Conservation (phyloP, 2,113 vertebrate genomes). For the Excalfactoria chinensis region DNA sequence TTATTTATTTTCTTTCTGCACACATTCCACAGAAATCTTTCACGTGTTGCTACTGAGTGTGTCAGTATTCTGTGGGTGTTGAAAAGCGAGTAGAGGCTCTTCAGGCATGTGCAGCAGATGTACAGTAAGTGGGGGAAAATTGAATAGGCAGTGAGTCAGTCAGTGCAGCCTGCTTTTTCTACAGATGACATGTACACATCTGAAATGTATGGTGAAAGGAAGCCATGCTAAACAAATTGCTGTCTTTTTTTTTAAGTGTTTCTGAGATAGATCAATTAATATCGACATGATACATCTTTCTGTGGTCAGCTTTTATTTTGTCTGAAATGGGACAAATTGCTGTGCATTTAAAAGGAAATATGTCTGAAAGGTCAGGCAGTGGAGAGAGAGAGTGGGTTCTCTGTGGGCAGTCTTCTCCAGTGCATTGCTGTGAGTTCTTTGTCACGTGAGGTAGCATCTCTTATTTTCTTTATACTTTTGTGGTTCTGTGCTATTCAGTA, state of each 20-base stretch:
- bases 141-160: constrained; percentile 28
- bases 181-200: background rate
- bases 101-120: constrained; percentile 16
- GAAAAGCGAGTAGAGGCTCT: background rate
- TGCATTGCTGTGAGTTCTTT: background rate
- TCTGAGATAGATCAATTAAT: background rate
- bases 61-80: constrained; percentile 15
- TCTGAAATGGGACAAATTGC: background rate
- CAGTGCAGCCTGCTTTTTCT: constrained; percentile 21
- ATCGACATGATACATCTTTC: background rate
- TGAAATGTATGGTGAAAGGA: background rate
- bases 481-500: rapidly evolving
- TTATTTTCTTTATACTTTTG: background rate
- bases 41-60: background rate
- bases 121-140: background rate
- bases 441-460: background rate
- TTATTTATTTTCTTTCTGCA: background rate
- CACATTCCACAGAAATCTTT: background rate
- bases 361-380: background rate
- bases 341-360: background rate
- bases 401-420: background rate
- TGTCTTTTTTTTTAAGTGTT: background rate
- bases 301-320: background rate
- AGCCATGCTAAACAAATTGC: background rate
- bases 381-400: background rate